A percentile compares a stretch with the other conserved stretches of the same genome.
Conservation (phyloP, 1,140 invertebrate genomes). For the Littorina saxatilis region DNA sequence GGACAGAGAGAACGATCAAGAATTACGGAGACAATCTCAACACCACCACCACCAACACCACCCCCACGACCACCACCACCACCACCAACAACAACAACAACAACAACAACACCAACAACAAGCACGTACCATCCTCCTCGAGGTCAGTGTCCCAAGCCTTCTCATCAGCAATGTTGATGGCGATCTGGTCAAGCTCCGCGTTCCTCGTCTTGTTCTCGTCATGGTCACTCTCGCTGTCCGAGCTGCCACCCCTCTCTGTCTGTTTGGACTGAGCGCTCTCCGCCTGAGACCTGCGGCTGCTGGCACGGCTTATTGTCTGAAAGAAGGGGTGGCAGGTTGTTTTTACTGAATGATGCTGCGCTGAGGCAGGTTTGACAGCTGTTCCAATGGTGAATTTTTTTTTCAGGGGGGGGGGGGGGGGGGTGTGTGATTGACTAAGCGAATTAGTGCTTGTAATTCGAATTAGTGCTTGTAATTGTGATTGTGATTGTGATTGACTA, state of each 20-base stretch:
- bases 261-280: constrained; percentile 49
- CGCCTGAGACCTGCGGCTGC: constrained; percentile 59
- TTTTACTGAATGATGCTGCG: too few relatives aligned
- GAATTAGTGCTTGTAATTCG: not conserved
- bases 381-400: not conserved
- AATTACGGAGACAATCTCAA: too few relatives aligned
- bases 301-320: constrained; percentile 68
- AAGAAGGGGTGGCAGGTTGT: constrained; percentile 37
- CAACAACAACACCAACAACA: too few relatives aligned
- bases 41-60: too few relatives aligned
- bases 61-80: too few relatives aligned
- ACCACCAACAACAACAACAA: too few relatives aligned
- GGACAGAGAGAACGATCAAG: too few relatives aligned
- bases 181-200: constrained; percentile 51
- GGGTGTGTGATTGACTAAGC: too few relatives aligned
- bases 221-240: constrained; percentile 61
- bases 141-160: constrained; percentile 72
- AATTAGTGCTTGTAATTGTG: not conserved
- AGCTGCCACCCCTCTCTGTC: constrained; percentile 53
- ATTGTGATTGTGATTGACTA: not conserved
- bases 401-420: not conserved
- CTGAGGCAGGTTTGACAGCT: too few relatives aligned
- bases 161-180: constrained; percentile 65
- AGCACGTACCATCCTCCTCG: constrained; percentile 66
- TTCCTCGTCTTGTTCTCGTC: constrained; percentile 43